Percentiles rank a stretch among this genome's conserved stretches.
phyloP scores from a whole-genome alignment of 2,113 vertebrate species.

The Holacanthus passer region DNA sequence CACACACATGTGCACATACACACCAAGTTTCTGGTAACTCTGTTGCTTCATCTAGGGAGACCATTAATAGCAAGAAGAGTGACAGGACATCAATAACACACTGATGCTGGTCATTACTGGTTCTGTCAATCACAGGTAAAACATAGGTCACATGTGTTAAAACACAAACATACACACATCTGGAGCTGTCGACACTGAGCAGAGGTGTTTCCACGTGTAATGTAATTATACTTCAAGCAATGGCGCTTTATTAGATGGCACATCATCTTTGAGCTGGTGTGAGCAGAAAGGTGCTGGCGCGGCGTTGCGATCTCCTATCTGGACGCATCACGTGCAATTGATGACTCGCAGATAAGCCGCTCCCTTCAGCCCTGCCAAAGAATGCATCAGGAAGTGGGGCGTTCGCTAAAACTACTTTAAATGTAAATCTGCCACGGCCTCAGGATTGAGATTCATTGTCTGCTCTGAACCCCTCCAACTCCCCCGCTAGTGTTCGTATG shows the following conservation, averaged over 20 bases:
- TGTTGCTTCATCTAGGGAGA: constrained; percentile 55
- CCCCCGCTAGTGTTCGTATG: constrained; percentile 64
- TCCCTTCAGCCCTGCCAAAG: constrained; percentile 72
- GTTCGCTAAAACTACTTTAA: constrained; percentile 85
- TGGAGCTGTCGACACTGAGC: constrained; percentile 34
- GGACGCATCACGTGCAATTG: constrained; percentile 74
- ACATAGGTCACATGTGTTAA: constrained; percentile 57
- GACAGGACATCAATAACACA: constrained; percentile 74
- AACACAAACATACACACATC: constrained; percentile 29
- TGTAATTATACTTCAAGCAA: constrained; percentile 70
- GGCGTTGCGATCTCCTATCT: constrained; percentile 63
- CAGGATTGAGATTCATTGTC: constrained; percentile 83
- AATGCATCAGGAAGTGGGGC: constrained; percentile 81
- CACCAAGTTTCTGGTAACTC: constrained; percentile 44
- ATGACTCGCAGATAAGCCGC: constrained; percentile 81
- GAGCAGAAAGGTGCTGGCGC: constrained; percentile 63
- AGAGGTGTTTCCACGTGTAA: constrained; percentile 42
- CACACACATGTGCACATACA: constrained; percentile 21
- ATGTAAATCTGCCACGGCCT: constrained; percentile 84
- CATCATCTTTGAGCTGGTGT: constrained; percentile 67
- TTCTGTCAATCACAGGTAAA: constrained; percentile 74
- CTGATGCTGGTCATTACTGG: constrained; percentile 68
- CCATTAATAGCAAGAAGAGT: constrained; percentile 64
- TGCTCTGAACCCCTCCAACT: constrained; percentile 67
- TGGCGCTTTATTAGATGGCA: constrained; percentile 59